phyloP scores from a whole-genome alignment of 2,888 invertebrate genomes.

The Petrophora chlorosata region DNA sequence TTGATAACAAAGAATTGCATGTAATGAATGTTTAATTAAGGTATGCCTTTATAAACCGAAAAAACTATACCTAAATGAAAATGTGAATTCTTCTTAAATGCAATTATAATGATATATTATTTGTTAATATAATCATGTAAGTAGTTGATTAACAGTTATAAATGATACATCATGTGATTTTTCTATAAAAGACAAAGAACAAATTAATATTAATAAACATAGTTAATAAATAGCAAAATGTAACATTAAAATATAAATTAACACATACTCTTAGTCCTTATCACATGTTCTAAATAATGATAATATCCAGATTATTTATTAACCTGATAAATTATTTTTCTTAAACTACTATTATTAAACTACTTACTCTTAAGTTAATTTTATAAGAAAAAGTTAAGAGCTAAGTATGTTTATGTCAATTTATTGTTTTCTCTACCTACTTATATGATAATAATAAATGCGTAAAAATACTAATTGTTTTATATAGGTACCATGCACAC shows the following conservation, averaged over 20 bases:
- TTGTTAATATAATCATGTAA: no score
- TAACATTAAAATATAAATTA: background rate
- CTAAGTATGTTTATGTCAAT: conserved; percentile 60
- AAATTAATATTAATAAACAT: conserved; percentile 41
- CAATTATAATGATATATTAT: no score
- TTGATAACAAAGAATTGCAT: conserved; percentile 3
- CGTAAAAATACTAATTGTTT: conserved; percentile 13
- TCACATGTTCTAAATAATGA: conserved; percentile 8
- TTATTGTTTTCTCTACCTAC: conserved; percentile 19
- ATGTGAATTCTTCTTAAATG: no score
- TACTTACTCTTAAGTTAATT: conserved; percentile 71
- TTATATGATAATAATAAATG: conserved; percentile 20
- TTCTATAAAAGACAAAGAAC: conserved; percentile 45
- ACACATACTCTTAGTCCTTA: background rate
- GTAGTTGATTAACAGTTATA: no score
- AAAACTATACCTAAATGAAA: no score
- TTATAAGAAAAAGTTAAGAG: conserved; percentile 69
- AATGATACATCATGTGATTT: conserved; percentile 37
- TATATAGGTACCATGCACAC: no score
- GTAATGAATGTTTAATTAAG: no score
- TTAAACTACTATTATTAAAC: conserved; percentile 46
- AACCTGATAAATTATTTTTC: conserved; percentile 42
- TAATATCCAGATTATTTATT: conserved; percentile 22
- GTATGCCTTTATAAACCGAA: no score
- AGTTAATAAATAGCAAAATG: conserved; percentile 15